Evolutionary conservation across 2,797 vertebrate species (phyloP).

Genomic region (Spondyliosoma cantharus): DNA sequence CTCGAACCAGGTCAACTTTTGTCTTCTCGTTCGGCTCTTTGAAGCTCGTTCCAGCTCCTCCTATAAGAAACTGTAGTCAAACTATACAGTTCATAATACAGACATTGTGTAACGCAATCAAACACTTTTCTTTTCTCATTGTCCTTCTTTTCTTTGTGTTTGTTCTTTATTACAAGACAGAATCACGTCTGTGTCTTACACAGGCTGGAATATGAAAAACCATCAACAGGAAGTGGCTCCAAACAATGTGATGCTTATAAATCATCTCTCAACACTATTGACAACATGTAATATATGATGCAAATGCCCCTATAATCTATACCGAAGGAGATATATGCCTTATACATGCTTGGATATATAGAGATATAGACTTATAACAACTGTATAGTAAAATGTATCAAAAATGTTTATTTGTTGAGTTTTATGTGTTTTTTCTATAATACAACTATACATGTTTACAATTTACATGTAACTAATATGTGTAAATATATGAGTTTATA

Average conservation of each 20-base stretch:
- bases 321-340: too few relatives aligned
- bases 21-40: slow-evolving; percentile 29
- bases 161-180: neutral
- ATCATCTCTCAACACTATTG: neutral
- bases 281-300: neutral
- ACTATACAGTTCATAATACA: slow-evolving; percentile 22
- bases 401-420: too few relatives aligned
- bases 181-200: neutral
- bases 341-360: too few relatives aligned
- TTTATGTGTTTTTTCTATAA: too few relatives aligned
- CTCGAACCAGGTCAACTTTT: slow-evolving; percentile 15
- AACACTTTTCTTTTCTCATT: neutral
- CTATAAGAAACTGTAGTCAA: slow-evolving; percentile 4
- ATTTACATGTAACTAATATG: too few relatives aligned
- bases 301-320: too few relatives aligned
- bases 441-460: too few relatives aligned
- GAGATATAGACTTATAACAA: too few relatives aligned
- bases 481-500: too few relatives aligned
- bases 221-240: neutral
- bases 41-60: slow-evolving; percentile 30
- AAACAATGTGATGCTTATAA: neutral
- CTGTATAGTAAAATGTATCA: too few relatives aligned
- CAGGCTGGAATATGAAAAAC: neutral
- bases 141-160: neutral
- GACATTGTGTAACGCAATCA: neutral